phyloP scores from a whole-genome alignment of 2,797 vertebrate species.

The Lutjanus campechanus region DNA sequence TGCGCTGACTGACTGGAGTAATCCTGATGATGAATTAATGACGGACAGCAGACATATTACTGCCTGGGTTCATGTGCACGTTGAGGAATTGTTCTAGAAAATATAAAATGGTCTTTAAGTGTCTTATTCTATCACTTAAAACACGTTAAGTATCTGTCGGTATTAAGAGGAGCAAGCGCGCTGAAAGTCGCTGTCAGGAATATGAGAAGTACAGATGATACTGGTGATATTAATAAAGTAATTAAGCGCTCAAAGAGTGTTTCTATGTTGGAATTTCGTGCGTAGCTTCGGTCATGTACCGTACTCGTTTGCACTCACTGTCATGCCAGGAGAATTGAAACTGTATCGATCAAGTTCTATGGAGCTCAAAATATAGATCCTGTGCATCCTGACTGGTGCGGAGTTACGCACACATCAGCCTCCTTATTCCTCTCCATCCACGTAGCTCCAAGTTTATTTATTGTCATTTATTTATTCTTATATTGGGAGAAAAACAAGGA shows the following conservation, averaged over 20 bases:
- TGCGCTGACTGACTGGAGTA: slow-evolving; percentile 2
- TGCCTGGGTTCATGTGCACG: background rate
- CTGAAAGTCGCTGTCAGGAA: background rate
- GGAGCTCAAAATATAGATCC: background rate
- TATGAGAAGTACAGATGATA: background rate
- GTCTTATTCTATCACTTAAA: background rate
- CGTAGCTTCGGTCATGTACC: background rate
- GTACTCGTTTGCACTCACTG: background rate
- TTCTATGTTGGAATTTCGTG: background rate
- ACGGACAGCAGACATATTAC: background rate
- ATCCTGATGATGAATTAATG: background rate
- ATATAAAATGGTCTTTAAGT: background rate
- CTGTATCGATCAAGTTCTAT: slow-evolving; percentile 15
- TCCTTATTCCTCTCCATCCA: background rate
- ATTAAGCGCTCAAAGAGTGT: background rate
- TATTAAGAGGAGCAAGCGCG: background rate
- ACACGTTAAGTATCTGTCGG: background rate
- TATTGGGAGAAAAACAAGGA: fast-evolving
- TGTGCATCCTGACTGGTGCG: slow-evolving; percentile 9
- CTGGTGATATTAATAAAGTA: background rate
- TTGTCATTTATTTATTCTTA: too few relatives aligned
- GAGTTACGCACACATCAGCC: slow-evolving; percentile 6
- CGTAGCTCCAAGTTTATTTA: slow-evolving; percentile 3
- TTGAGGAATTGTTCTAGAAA: background rate
- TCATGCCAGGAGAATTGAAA: background rate